A percentile compares a stretch with the other conserved stretches of the same genome.
These are phyloP conservation scores for Onychomys arenicola DNA, from an alignment of 2,797 vertebrate genomes.

Conservation along the genomic window DNA sequence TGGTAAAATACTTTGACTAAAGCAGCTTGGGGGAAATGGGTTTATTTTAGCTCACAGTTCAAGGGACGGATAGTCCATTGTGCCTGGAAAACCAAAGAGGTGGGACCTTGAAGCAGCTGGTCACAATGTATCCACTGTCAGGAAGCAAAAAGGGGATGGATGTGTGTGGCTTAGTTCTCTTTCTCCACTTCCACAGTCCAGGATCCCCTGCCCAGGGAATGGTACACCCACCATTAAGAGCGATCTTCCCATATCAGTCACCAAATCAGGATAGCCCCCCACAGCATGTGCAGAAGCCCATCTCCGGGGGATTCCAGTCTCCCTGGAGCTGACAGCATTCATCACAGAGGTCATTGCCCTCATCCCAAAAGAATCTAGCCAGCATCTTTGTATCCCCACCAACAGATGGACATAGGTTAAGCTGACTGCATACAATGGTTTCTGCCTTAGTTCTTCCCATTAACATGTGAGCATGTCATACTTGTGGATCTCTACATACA, in stretches of 20 bases:
- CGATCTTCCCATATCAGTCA: background rate
- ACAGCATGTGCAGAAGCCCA: background rate
- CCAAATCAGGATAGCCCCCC: background rate
- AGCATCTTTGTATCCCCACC: background rate
- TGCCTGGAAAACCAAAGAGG: background rate
- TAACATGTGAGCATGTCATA: rapidly evolving
- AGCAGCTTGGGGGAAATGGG: background rate
- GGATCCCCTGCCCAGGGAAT: background rate
- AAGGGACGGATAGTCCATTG: too few species aligned
- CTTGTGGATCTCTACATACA: background rate
- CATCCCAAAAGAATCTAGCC: too few species aligned
- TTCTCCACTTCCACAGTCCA: background rate
- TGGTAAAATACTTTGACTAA: background rate
- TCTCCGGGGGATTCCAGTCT: too few species aligned
- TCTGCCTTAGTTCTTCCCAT: background rate
- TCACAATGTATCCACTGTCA: background rate
- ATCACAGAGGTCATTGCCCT: background rate
- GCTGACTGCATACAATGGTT: rapidly evolving
- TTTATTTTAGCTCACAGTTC: background rate
- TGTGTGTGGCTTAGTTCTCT: too few species aligned
- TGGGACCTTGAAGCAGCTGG: background rate
- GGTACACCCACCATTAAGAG: background rate
- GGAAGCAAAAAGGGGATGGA: background rate
- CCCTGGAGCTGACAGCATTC: background rate
- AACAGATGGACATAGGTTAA: background rate